phyloP scores from a whole-genome alignment of 2,888 invertebrate species.

The Byasa hedistus region DNA sequence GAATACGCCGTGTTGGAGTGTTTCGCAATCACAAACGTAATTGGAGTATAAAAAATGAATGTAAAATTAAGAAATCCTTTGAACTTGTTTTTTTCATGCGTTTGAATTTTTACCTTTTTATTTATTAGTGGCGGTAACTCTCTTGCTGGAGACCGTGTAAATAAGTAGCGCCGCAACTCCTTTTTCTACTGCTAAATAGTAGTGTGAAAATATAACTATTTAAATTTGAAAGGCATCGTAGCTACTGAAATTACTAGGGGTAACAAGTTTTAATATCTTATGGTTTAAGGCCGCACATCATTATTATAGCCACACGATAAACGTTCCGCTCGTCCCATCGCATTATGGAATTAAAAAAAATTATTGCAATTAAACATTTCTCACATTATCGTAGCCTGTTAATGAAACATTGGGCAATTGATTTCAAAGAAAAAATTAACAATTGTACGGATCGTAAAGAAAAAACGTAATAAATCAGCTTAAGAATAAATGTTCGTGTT shows the following conservation, averaged over 20 bases:
- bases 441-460: neutral
- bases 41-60: constrained; percentile 32
- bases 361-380: too few species aligned
- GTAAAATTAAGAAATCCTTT: constrained; percentile 19
- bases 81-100: constrained; percentile 26
- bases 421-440: neutral
- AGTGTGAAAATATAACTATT: neutral
- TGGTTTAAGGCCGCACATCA: too few species aligned
- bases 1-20: constrained; percentile 11
- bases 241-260: too few species aligned
- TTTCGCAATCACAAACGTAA: constrained; percentile 33
- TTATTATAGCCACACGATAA: too few species aligned
- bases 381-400: too few species aligned
- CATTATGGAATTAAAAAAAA: too few species aligned
- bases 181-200: neutral
- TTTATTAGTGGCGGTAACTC: neutral
- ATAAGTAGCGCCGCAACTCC: too few species aligned
- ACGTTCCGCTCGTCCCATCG: too few species aligned
- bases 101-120: constrained; percentile 1
- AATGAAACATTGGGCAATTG: neutral
- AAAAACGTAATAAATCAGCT: neutral
- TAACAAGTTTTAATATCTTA: too few species aligned
- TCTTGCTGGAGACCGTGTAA: too few species aligned
- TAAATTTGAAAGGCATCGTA: too few species aligned
- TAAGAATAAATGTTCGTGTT: neutral